Percentiles rank a stretch among this genome's conserved stretches.
These are phyloP conservation scores for Rhinolophus sinicus DNA, from an alignment of 2,113 vertebrate genomes.

Conservation along the genomic window DNA sequence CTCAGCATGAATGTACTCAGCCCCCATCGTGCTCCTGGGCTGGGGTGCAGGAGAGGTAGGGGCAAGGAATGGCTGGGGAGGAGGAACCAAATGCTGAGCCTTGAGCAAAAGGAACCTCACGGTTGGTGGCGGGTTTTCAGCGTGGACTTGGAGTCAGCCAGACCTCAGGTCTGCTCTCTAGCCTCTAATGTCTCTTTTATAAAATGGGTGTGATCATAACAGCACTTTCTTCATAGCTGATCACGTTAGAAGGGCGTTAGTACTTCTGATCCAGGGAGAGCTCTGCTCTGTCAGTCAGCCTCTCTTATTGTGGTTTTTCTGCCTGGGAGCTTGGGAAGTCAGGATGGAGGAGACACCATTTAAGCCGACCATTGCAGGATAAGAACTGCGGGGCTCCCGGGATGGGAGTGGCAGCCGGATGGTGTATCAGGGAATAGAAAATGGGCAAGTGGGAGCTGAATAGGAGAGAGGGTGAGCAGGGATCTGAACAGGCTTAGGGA, in stretches of 20 bases:
- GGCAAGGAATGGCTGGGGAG: too few relatives aligned
- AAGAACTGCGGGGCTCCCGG: background rate
- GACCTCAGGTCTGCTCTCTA: too few relatives aligned
- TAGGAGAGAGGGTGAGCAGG: background rate
- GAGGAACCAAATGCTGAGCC: too few relatives aligned
- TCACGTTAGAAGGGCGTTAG: background rate
- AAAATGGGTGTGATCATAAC: too few relatives aligned
- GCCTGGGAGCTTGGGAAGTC: background rate
- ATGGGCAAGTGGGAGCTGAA: background rate
- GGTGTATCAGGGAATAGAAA: background rate
- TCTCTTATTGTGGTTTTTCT: background rate
- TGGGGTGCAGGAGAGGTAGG: too few relatives aligned
- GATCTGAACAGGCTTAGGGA: background rate
- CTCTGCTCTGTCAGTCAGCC: background rate
- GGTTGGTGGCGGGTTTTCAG: too few relatives aligned
- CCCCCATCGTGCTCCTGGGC: too few relatives aligned
- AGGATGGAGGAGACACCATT: background rate
- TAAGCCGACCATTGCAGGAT: background rate
- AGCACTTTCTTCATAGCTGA: too few relatives aligned
- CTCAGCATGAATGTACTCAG: too few relatives aligned
- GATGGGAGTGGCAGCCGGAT: background rate
- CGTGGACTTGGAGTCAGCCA: too few relatives aligned
- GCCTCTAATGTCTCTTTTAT: too few relatives aligned
- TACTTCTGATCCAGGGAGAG: background rate
- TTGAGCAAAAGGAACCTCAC: too few relatives aligned